Conservation (phyloP, 2,888 invertebrate genomes). For the Antheraea yamamai region DNA sequence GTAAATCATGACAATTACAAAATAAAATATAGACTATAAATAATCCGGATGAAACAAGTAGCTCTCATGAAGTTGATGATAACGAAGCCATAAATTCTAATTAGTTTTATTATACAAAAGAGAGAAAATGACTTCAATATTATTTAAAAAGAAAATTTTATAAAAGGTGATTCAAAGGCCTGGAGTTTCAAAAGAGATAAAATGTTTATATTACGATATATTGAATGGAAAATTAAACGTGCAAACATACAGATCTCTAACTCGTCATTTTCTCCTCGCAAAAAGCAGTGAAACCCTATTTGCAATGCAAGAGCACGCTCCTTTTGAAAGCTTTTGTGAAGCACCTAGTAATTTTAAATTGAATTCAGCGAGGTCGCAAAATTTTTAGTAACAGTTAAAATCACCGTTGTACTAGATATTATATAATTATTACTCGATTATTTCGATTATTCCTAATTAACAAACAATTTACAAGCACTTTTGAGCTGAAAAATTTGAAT, state of each 20-base stretch:
- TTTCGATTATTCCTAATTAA: too few relatives aligned
- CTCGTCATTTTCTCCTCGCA: slow-evolving; percentile 7
- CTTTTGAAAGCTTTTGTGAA: slow-evolving; percentile 17
- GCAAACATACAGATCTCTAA: neutral
- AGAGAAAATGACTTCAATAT: neutral
- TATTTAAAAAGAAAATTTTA: neutral
- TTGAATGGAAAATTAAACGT: neutral
- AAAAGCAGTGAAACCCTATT: slow-evolving; percentile 18
- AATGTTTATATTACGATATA: neutral
- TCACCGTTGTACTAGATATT: too few relatives aligned
- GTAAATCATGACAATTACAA: too few relatives aligned
- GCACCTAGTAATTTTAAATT: slow-evolving; percentile 6
- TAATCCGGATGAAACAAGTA: too few relatives aligned
- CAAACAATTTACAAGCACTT: too few relatives aligned
- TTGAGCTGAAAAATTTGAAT: too few relatives aligned
- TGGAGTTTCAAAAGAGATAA: neutral
- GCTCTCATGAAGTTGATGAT: too few relatives aligned
- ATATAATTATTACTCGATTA: too few relatives aligned
- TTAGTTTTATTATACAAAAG: neutral
- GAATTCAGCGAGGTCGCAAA: neutral
- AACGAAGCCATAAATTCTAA: too few relatives aligned
- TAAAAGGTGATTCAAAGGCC: neutral
- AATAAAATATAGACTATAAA: too few relatives aligned
- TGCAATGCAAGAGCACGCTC: slow-evolving; percentile 21
- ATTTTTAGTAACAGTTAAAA: neutral